Conservation (phyloP, 2,888 invertebrate genomes). For the Mythimna ferrago region DNA sequence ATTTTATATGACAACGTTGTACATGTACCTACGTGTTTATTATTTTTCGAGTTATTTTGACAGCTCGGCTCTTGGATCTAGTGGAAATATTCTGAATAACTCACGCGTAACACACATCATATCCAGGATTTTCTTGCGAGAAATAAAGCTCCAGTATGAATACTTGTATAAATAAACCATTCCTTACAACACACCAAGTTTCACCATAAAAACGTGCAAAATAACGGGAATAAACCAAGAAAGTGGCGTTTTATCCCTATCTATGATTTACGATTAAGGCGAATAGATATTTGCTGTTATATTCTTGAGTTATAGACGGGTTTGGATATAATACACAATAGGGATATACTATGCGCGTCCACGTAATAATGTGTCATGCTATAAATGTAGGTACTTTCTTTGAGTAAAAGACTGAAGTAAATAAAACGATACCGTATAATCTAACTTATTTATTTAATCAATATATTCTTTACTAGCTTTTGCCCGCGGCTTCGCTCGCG, state of each 20-base stretch:
- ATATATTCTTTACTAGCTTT: too few relatives aligned
- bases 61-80: conserved; percentile 52
- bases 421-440: neutral
- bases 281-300: conserved; percentile 78
- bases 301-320: conserved; percentile 72
- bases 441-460: neutral
- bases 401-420: neutral
- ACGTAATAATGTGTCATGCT: conserved; percentile 7
- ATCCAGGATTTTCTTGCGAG: conserved; percentile 66
- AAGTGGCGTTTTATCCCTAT: conserved; percentile 77
- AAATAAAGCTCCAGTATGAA: conserved; percentile 80
- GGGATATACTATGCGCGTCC: conserved; percentile 38
- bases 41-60: conserved; percentile 55
- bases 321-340: conserved; percentile 40
- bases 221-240: conserved; percentile 78
- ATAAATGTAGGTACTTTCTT: neutral
- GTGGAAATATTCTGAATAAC: conserved; percentile 67
- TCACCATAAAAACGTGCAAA: conserved; percentile 83
- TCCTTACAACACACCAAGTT: conserved; percentile 79
- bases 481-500: too few relatives aligned
- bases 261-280: conserved; percentile 82
- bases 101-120: conserved; percentile 65
- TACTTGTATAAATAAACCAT: conserved; percentile 88
- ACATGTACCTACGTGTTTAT: conserved; percentile 38
- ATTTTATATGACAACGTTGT: conserved; percentile 39